Evolutionary conservation across 2,797 vertebrate genomes (phyloP), one percentile per base, ranked within the genome.

Genomic region (Macroramphosus scolopax): DNA sequence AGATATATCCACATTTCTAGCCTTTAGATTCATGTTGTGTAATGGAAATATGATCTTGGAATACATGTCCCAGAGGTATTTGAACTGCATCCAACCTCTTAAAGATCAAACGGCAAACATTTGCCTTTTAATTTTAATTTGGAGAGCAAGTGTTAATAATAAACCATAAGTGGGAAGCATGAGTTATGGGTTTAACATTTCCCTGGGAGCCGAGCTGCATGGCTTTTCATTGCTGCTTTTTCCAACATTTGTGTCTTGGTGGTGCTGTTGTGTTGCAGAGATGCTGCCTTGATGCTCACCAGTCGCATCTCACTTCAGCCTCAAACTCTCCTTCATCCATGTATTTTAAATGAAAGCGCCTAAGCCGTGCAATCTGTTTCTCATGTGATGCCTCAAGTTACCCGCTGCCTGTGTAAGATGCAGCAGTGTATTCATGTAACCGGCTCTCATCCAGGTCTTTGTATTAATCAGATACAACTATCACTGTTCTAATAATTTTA

Each of bases 161-260:
- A 76, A 65, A 75, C 60, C 47, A 7, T 64, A 78, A 83, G 87
- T 86, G 75, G 82, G 80, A 79, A 71, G 83, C 72, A 67, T 84
- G 86, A 84, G 81, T 85, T 81, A 85, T 85, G 72, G 65, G 57
- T 81, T 88, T 88, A 87, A 80, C 75, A 78, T 85, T 85, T 84
- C 76, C 72, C 73, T 58, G 37, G 57, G 59, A 83, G 80, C 69
- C 5, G 26, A 5, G 29, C 66, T 39, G 45, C 53, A 24, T 58
- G 24, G 14, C 17, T 64, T 52, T 58, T 32, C 46, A 45, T 10
- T 10, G 34, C 43, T 64, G 71, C 30, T 63, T 22, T 40, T 78
- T 53, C 54, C 33, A 1, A 8, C 6, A 6, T 36, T 7, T 33
- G 49, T 59, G 42, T 79, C 78, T 79, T 80, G 88, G 87, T 81